A percentile compares a stretch with the other conserved stretches of the same genome.
Conservation (phyloP, 2,797 vertebrate genomes). For the Ara ararauna region DNA sequence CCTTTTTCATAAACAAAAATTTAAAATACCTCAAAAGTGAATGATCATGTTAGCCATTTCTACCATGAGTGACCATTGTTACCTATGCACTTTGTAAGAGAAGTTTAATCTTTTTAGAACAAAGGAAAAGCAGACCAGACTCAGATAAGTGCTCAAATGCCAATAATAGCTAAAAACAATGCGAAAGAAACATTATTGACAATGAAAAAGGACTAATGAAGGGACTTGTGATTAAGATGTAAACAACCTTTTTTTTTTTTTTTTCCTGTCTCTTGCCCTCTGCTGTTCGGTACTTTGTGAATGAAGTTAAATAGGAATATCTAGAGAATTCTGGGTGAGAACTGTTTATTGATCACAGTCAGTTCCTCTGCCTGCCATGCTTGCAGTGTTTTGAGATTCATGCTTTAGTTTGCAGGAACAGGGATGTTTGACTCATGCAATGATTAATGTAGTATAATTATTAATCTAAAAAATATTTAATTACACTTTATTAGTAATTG, state of each 20-base stretch:
- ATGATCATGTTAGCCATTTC: accelerated
- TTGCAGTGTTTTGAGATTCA: not conserved
- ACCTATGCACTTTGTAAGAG: not conserved
- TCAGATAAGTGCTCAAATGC: not conserved
- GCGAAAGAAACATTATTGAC: not conserved
- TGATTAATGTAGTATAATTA: not conserved
- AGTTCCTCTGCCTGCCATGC: not conserved
- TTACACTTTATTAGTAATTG: not conserved
- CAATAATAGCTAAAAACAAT: not conserved
- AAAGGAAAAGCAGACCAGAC: not conserved
- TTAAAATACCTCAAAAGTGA: not conserved
- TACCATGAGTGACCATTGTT: not conserved
- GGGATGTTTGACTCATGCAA: not conserved
- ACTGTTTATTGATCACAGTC: not conserved
- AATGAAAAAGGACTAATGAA: not conserved
- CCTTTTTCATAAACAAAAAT: not conserved
- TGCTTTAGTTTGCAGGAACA: not conserved
- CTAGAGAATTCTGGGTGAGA: not conserved
- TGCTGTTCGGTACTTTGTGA: not conserved
- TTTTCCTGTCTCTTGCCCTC: not conserved
- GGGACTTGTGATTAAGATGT: not conserved
- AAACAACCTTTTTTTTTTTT: not conserved
- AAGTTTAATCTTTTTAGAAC: not conserved
- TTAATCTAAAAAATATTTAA: not conserved
- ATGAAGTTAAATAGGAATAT: not conserved